These are phyloP conservation scores for Orestias chungarensis DNA, from an alignment of 2,797 vertebrate genomes.

Conservation along the genomic window DNA sequence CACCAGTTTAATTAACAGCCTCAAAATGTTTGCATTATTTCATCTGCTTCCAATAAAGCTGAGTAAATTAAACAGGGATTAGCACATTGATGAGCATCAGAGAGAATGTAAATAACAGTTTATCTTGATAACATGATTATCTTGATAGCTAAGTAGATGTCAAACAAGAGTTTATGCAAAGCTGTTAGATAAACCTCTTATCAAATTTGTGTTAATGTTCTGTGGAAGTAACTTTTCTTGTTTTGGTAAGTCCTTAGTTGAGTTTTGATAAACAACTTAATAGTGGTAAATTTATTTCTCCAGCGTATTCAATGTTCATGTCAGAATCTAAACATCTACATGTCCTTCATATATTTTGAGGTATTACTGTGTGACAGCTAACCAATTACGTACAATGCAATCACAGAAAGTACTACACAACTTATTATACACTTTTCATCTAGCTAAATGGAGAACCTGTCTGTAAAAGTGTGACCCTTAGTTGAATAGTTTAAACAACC, in stretches of 20 bases:
- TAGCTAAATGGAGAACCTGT: no score
- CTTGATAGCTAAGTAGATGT: conserved; percentile 1
- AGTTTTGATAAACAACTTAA: neutral
- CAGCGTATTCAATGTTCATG: neutral
- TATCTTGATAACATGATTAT: conserved; percentile 21
- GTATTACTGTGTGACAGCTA: neutral
- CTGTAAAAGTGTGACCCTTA: no score
- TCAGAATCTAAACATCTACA: neutral
- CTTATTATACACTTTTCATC: no score
- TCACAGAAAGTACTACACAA: neutral
- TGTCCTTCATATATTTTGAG: neutral
- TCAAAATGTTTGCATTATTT: conserved; percentile 72
- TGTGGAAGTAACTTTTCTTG: neutral
- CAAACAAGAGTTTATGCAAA: conserved; percentile 10
- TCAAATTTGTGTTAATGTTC: neutral
- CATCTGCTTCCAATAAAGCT: conserved; percentile 61
- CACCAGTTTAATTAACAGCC: conserved; percentile 52
- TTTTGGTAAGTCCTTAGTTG: neutral
- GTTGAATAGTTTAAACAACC: no score
- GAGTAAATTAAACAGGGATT: conserved; percentile 66
- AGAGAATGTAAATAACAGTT: conserved; percentile 51
- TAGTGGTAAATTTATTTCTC: neutral
- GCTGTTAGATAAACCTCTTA: neutral
- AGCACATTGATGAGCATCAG: conserved; percentile 32
- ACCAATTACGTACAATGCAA: neutral